phyloP scores from a whole-genome alignment of 1,140 invertebrate species.

The Archivesica marissinica region DNA sequence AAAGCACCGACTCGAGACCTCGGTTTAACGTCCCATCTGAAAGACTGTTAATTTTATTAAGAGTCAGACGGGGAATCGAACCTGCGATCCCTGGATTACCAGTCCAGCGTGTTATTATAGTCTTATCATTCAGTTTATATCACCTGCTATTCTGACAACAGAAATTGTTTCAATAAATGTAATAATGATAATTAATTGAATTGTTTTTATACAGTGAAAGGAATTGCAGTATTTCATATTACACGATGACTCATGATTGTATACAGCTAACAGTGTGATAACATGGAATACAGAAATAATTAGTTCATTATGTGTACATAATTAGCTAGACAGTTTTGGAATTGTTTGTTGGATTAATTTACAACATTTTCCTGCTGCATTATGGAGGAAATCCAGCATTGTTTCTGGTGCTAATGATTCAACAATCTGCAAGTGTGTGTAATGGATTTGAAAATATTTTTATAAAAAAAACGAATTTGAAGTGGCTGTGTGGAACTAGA shows the following conservation, averaged over 20 bases:
- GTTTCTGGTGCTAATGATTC: no score
- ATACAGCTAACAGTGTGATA: background rate
- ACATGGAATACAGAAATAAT: slow-evolving; percentile 2
- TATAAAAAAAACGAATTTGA: background rate
- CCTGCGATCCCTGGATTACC: no score
- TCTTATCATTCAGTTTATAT: no score
- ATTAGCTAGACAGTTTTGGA: slow-evolving; percentile 1
- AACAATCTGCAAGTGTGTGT: background rate
- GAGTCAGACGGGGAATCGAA: no score
- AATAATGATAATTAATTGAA: no score
- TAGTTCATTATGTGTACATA: background rate
- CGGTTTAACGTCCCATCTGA: no score
- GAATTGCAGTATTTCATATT: background rate
- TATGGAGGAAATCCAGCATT: background rate
- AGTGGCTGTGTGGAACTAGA: background rate
- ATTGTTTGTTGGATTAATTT: background rate
- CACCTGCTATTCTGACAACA: no score
- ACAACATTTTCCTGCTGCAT: background rate
- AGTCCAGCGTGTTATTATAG: no score
- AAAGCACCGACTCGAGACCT: no score
- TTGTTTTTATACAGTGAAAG: background rate
- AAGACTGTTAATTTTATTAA: no score
- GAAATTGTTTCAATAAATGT: no score
- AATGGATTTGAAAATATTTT: background rate
- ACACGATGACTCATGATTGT: background rate